Percentiles rank a stretch among this genome's conserved stretches.
Conservation (phyloP, 2,888 invertebrate species). For the Microplitis deprimator region DNA sequence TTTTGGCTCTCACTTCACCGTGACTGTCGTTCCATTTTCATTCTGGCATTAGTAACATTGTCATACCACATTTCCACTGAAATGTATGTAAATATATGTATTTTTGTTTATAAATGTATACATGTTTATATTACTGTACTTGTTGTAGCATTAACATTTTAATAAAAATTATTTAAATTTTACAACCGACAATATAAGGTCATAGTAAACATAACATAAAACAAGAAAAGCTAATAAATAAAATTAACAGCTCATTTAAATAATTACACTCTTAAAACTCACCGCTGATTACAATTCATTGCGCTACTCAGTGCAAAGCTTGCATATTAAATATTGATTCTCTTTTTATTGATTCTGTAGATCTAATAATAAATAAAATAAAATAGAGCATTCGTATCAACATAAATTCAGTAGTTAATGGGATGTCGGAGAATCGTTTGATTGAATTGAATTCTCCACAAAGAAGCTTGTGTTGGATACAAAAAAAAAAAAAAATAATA, state of each 20-base stretch:
- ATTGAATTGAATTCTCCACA: not conserved
- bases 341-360: not conserved
- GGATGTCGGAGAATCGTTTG: not conserved
- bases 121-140: not conserved
- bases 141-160: no score
- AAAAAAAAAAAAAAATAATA: not conserved
- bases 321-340: not conserved
- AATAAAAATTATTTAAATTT: not conserved
- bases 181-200: not conserved
- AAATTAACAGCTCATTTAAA: not conserved
- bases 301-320: not conserved
- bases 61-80: not conserved
- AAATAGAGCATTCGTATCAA: not conserved
- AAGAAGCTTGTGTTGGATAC: not conserved
- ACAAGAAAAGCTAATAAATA: slow-evolving; percentile 1
- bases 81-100: not conserved
- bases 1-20: slow-evolving; percentile 13
- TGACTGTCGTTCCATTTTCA: slow-evolving; percentile 18
- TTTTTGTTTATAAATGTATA: not conserved
- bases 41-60: slow-evolving; percentile 10
- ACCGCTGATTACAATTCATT: not conserved
- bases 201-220: not conserved
- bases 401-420: not conserved
- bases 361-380: not conserved
- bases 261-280: not conserved